These are phyloP conservation scores for Apistogramma diplotaenia DNA, from an alignment of 2,113 vertebrate species.

Conservation along the genomic window DNA sequence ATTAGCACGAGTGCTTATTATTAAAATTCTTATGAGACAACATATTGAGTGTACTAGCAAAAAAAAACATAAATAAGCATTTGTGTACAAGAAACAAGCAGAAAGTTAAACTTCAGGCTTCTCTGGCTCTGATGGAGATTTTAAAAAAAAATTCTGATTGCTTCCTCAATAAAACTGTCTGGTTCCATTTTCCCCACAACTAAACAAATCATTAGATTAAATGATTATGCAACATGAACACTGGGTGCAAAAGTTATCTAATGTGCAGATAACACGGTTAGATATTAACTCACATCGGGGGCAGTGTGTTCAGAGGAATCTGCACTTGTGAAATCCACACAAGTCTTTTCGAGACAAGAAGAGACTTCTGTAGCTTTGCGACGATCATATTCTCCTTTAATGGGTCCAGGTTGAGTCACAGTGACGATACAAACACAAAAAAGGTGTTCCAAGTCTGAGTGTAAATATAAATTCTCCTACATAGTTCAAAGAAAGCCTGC, in stretches of 20 bases:
- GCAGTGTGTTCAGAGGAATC: neutral
- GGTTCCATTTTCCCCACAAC: neutral
- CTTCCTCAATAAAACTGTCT: neutral
- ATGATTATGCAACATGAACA: neutral
- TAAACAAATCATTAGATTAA: neutral
- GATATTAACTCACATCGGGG: constrained; percentile 35
- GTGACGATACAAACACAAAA: neutral
- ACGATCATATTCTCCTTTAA: neutral
- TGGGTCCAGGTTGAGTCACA: neutral
- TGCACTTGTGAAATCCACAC: neutral
- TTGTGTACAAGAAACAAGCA: neutral
- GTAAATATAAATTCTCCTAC: constrained; percentile 2
- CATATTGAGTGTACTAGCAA: neutral
- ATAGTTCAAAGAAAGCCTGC: neutral
- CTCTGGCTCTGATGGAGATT: neutral
- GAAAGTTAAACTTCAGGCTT: neutral
- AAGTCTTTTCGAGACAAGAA: constrained; percentile 36
- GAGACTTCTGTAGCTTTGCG: neutral
- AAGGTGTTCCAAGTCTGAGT: too few species aligned
- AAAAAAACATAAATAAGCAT: rapidly evolving
- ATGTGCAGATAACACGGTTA: constrained; percentile 28
- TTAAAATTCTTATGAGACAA: neutral
- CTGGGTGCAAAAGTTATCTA: neutral
- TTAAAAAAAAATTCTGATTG: rapidly evolving
- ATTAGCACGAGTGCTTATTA: rapidly evolving